Base-by-base conservation (phyloP, 2,113 vertebrate species). In the Pteropus alecto region DNA sequence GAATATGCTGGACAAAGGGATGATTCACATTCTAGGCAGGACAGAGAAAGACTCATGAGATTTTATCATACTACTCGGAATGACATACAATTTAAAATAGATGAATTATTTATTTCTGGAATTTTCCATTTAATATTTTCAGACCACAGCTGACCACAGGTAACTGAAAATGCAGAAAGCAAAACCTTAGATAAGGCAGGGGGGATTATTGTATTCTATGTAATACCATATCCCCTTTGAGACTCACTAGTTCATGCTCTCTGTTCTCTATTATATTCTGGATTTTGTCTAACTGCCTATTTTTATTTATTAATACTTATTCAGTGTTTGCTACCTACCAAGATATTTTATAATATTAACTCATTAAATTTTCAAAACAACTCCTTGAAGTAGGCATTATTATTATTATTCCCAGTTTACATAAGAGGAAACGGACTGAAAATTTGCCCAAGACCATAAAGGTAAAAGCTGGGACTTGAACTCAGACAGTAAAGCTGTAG, bases 291-390 rank as follows among this genome's bases (percentile, higher is more conserved):
- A 65, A 70, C 13, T 35, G 30, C 7, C 14, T 94, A 38, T 22
- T 92, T 56, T 68, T 85, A 56, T 78, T 87, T 85, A 90, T 13
- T 14, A 87, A 26, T 73, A 77, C n/a, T 70, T 93, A 78, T 3
- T 71, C 14, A 65, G 3, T 85, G 48, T 35, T 86, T 78, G 22
- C 35, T 56, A 22, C 61, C 10, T 63, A 7, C 28, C 48, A 78
- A 86, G 26, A 74, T 1, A 87, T 38, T 86, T 82, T 78, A 73
- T 77, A 93, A 85, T 61, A 95, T 28, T 84, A 92, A 68, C 33
- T 85, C 41, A 70, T 58, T 93, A 91, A 77, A 86, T 56, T 22
- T 88, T 94, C 33, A 93, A 88, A 95, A 86, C 28, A 93, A 73
- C 33, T 91, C 86, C 54, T 19, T 46, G n/a, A 90, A 92, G 3